phyloP scores from a whole-genome alignment of 2,113 vertebrate genomes.

The Herpetotheres cachinnans region DNA sequence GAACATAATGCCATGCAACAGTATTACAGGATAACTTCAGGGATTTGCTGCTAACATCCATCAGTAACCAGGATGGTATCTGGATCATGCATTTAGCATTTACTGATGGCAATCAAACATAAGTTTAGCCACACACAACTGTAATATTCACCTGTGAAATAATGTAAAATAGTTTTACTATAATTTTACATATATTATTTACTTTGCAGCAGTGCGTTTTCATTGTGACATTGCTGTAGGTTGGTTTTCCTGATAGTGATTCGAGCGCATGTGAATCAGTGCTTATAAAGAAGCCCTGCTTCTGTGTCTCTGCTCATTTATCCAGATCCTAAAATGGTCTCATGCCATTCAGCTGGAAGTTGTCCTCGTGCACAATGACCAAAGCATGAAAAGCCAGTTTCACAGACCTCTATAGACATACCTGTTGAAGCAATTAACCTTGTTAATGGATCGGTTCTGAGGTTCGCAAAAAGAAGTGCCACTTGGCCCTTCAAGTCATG shows the following conservation, averaged over 20 bases:
- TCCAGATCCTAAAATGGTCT: background rate
- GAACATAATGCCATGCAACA: background rate
- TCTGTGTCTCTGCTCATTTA: background rate
- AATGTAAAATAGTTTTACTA: background rate
- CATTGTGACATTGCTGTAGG: background rate
- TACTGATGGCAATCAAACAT: background rate
- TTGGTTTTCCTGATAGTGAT: background rate
- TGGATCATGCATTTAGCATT: background rate
- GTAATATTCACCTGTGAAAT: background rate
- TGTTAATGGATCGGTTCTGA: background rate
- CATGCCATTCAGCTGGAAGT: background rate
- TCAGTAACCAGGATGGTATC: background rate
- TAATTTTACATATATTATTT: background rate
- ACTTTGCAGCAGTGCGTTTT: background rate
- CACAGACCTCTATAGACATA: background rate
- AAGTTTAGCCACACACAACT: background rate
- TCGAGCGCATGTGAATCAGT: accelerated
- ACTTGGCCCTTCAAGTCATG: accelerated
- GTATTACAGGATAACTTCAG: background rate
- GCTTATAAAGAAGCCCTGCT: background rate
- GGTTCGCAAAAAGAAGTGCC: background rate
- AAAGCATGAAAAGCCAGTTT: background rate
- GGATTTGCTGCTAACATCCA: background rate
- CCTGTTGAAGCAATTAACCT: background rate
- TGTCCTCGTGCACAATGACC: accelerated